These are phyloP conservation scores for Macrobrachium rosenbergii DNA, from an alignment of 1,140 invertebrate species.

Conservation along the genomic window DNA sequence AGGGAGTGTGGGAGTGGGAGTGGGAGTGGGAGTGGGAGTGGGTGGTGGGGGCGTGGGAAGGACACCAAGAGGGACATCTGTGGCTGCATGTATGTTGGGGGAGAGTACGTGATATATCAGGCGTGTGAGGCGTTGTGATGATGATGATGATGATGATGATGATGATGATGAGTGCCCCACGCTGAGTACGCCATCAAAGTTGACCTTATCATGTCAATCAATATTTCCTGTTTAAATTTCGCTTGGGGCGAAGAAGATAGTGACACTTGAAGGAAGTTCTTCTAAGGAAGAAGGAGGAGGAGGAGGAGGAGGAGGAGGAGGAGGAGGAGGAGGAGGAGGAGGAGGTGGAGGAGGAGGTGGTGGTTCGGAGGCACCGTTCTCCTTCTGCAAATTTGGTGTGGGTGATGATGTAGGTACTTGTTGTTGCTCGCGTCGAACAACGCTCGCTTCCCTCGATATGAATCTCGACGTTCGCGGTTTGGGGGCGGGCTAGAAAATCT, in stretches of 20 bases:
- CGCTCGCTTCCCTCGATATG: not conserved
- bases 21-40: not conserved
- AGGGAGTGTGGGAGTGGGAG: not conserved
- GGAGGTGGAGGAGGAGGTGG: not conserved
- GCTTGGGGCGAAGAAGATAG: slow-evolving; percentile 13
- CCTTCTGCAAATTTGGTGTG: not conserved
- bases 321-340: too few species aligned
- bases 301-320: not conserved
- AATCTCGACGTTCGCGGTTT: too few species aligned
- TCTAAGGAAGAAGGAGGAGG: too few species aligned
- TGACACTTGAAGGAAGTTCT: not conserved
- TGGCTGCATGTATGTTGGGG: not conserved
- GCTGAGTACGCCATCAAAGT: not conserved
- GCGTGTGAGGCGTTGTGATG: not conserved
- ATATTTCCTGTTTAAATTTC: slow-evolving; percentile 26
- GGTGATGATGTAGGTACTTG: not conserved
- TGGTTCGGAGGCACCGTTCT: too few species aligned
- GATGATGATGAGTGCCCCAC: not conserved
- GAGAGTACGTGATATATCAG: not conserved
- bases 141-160: not conserved
- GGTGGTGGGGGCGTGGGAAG: not conserved
- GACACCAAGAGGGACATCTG: not conserved
- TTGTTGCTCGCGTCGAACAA: not conserved
- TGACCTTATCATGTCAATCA: slow-evolving; percentile 4
- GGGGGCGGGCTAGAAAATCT: too few species aligned